These are phyloP conservation scores for Drosophila repleta DNA, from an alignment of 1,140 invertebrate species.

Conservation along the genomic window DNA sequence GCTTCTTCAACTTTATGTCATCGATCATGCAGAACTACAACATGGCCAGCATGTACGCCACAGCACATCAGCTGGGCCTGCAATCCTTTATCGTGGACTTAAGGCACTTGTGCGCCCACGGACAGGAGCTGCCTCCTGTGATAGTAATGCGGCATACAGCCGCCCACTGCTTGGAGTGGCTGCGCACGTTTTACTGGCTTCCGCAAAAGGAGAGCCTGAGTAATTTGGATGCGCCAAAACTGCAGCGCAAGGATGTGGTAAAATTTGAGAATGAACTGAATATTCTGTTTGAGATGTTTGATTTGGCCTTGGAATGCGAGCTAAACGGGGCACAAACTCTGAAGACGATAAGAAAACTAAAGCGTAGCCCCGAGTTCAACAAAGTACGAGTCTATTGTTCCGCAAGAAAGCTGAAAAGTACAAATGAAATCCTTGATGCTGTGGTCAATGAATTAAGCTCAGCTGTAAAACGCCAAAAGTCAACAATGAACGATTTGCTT, in stretches of 20 bases:
- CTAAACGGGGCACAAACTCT: slow-evolving; percentile 61
- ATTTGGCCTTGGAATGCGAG: slow-evolving; percentile 68
- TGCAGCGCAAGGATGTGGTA: slow-evolving; percentile 57
- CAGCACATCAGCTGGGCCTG: slow-evolving; percentile 68
- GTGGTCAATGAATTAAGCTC: slow-evolving; percentile 44
- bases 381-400: slow-evolving; percentile 54
- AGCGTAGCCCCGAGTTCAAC: slow-evolving; percentile 58
- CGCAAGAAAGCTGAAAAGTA: slow-evolving; percentile 37
- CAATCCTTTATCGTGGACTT: slow-evolving; percentile 79
- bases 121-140: slow-evolving; percentile 67
- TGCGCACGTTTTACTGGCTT: slow-evolving; percentile 73
- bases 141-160: slow-evolving; percentile 59
- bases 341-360: slow-evolving; percentile 56
- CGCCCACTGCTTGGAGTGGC: slow-evolving; percentile 69
- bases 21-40: slow-evolving; percentile 74
- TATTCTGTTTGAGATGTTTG: slow-evolving; percentile 56
- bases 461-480: slow-evolving; percentile 47
- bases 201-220: slow-evolving; percentile 53
- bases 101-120: slow-evolving; percentile 77
- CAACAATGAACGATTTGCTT: slow-evolving; percentile 55
- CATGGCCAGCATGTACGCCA: slow-evolving; percentile 78
- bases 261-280: slow-evolving; percentile 62
- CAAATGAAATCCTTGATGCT: slow-evolving; percentile 35
- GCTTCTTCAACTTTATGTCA: slow-evolving; percentile 83
- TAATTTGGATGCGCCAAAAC: slow-evolving; percentile 55